Evolutionary conservation across 2,888 invertebrate genomes (phyloP), one percentile per base, ranked within the genome.

Genomic region (Lasioglossum villosulum): DNA sequence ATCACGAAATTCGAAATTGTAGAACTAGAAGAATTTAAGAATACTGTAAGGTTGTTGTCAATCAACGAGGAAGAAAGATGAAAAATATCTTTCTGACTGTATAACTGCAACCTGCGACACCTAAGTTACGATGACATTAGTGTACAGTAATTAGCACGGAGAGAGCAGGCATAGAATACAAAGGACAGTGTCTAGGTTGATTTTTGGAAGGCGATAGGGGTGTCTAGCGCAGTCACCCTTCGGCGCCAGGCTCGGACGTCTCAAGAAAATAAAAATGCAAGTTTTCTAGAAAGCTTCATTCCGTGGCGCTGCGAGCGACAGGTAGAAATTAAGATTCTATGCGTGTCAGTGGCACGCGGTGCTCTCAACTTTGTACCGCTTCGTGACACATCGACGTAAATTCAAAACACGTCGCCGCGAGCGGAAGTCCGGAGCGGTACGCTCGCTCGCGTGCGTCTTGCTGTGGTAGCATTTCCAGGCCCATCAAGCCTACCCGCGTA

Each of bases 341-440:
- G 72, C 56, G 86, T 37, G 48, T 37, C 73, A 48, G 78, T 66
- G 78, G 82, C 85, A 79, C 80, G 79, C 80, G 80, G 77, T 56
- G 78, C 68, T 77, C 74, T 86, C 83, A 88, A 88, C 86, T 90
- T 84, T 87, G 88, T 85, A 86, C 85, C 75, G 78, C 83, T 86
- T 87, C 86, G 87, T 83, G 88, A 87, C 83, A 84, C 83, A 85
- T 87, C 87, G 87, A 88, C 86, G 86, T 83, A 86, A 85, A 89
- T 89, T 89, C 84, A 81, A 88, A 80, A 85, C 80, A 84, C 90
- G 90, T 90, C 89, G 82, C 82, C 79, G 80, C 71, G 68, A 70
- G 85, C 89, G 90, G 87, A 90, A 86, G 81, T 84, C 70, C 81
- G 77, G 68, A 63, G 63, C 86, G 78, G 34, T 78, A 34, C 37